Conservation (phyloP, 2,888 invertebrate genomes). For the Folsomia candida region DNA sequence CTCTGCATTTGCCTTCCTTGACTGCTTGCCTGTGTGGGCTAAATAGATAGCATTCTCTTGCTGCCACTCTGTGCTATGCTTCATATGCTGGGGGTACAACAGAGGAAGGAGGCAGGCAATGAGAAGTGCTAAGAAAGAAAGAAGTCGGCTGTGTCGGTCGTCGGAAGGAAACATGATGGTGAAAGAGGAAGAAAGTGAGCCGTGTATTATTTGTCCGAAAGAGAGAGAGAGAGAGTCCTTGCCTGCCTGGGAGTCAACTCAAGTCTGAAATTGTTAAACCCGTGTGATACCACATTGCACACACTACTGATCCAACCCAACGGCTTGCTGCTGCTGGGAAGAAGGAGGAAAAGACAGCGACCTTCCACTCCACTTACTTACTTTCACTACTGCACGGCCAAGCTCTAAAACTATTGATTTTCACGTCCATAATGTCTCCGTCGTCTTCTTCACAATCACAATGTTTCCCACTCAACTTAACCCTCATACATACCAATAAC, state of each 20-base stretch:
- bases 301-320: not conserved
- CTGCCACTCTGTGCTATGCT: no score
- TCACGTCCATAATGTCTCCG: not conserved
- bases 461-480: no score
- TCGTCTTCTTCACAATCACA: no score
- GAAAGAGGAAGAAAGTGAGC: not conserved
- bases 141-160: no score
- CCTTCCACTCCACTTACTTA: not conserved
- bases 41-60: no score
- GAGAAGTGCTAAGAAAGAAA: no score
- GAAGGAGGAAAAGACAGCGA: not conserved
- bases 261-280: not conserved
- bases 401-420: not conserved
- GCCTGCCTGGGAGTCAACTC: not conserved
- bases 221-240: no score
- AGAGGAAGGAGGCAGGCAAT: not conserved
- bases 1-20: no score
- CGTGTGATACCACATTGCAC: not conserved
- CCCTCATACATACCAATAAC: no score
- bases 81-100: no score
- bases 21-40: no score
- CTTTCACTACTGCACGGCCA: not conserved
- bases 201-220: not conserved
- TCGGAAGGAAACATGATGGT: not conserved
- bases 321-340: no score